These are phyloP conservation scores for Liodrosophila aerea DNA, from an alignment of 2,888 invertebrate species.

Conservation along the genomic window DNA sequence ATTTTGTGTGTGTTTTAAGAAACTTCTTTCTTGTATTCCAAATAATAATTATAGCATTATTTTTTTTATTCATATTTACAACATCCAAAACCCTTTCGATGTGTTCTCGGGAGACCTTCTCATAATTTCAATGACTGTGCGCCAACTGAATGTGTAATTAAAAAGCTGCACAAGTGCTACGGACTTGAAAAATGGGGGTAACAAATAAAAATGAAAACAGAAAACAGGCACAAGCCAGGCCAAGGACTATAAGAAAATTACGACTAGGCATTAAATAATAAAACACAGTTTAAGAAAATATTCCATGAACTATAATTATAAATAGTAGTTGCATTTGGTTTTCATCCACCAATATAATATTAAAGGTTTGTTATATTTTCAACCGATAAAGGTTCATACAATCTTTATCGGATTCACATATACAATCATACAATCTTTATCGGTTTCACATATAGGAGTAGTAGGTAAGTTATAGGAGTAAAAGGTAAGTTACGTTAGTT, in stretches of 20 bases:
- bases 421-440: too few relatives aligned
- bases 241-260: not conserved
- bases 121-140: conserved; percentile 42
- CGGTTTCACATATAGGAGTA: too few relatives aligned
- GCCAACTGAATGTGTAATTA: conserved; percentile 56
- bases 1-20: conserved; percentile 5
- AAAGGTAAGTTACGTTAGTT: too few relatives aligned
- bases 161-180: conserved; percentile 40
- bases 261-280: conserved; percentile 10
- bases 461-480: too few relatives aligned
- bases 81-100: not conserved
- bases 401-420: too few relatives aligned
- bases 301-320: too few relatives aligned
- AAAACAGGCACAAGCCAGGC: not conserved
- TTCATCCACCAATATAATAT: not conserved
- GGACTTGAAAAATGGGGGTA: conserved; percentile 7
- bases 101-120: conserved; percentile 4
- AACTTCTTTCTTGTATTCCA: conserved; percentile 7
- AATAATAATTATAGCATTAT: conserved; percentile 36
- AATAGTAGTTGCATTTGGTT: too few relatives aligned
- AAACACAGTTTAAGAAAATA: too few relatives aligned
- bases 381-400: too few relatives aligned
- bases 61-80: conserved; percentile 7
- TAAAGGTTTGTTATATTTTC: too few relatives aligned
- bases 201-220: not conserved